These are phyloP conservation scores for Drosophila fungiperda DNA, from an alignment of 2,888 invertebrate genomes.

Conservation along the genomic window DNA sequence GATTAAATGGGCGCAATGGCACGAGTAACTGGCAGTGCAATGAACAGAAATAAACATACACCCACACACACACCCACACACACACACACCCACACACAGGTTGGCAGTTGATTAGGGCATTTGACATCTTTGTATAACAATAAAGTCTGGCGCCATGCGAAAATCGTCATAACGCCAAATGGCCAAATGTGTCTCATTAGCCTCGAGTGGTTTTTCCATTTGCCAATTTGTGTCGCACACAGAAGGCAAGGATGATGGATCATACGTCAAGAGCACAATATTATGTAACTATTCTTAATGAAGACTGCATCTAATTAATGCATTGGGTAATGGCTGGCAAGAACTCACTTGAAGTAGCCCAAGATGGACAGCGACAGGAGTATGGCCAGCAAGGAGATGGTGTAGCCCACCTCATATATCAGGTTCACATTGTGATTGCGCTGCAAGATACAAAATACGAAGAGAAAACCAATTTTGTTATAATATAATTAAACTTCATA, in stretches of 20 bases:
- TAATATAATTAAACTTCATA: conserved; percentile 17
- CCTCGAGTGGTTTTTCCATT: conserved; percentile 55
- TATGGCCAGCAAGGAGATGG: conserved; percentile 93
- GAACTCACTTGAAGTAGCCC: conserved; percentile 93
- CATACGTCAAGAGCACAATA: conserved; percentile 4
- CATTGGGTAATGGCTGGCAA: neutral
- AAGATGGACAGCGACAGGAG: conserved; percentile 93
- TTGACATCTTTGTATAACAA: conserved; percentile 63
- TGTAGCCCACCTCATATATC: conserved; percentile 94
- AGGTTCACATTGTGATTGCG: conserved; percentile 90
- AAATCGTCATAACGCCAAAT: conserved; percentile 41
- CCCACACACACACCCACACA: too few relatives aligned
- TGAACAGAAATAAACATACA: conserved; percentile 30
- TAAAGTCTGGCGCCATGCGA: conserved; percentile 67
- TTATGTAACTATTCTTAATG: neutral
- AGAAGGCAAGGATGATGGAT: conserved; percentile 22
- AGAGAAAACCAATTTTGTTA: neutral
- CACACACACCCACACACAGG: conserved; percentile 5
- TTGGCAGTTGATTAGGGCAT: conserved; percentile 49
- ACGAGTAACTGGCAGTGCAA: conserved; percentile 44
- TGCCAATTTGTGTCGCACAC: conserved; percentile 22
- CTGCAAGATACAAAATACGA: conserved; percentile 85
- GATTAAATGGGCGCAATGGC: conserved; percentile 45
- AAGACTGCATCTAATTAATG: conserved; percentile 18
- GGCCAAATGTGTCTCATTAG: conserved; percentile 49